Percentiles rank a stretch among this genome's conserved stretches.
These are phyloP conservation scores for Schlechtendalia chinensis DNA, from an alignment of 1,140 invertebrate genomes.

Conservation along the genomic window DNA sequence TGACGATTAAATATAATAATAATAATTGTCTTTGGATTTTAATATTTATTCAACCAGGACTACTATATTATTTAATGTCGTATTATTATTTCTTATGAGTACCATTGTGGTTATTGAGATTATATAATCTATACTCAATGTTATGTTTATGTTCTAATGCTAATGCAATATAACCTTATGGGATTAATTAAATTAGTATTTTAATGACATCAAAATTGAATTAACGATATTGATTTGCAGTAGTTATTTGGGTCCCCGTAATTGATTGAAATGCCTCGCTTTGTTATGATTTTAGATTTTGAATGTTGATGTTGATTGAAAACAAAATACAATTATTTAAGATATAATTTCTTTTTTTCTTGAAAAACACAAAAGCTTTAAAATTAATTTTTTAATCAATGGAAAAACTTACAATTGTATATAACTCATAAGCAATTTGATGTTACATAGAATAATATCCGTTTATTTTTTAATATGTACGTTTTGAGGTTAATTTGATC, in stretches of 20 bases:
- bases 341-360: too few species aligned
- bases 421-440: too few species aligned
- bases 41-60: not conserved
- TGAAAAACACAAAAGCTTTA: too few species aligned
- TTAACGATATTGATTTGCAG: conserved; percentile 14
- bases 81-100: not conserved
- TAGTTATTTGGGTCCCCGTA: not conserved
- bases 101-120: not conserved
- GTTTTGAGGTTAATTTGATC: too few species aligned
- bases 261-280: not conserved
- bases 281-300: not conserved
- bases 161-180: not conserved
- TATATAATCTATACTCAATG: not conserved
- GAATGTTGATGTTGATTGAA: not conserved
- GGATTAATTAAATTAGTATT: conserved; percentile 24
- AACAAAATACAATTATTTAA: too few species aligned
- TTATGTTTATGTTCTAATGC: not conserved
- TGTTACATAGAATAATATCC: too few species aligned
- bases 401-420: too few species aligned
- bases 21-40: not conserved
- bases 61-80: not conserved
- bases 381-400: too few species aligned
- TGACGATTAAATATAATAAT: not conserved
- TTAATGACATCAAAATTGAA: not conserved
- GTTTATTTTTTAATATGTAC: too few species aligned